These are phyloP conservation scores for Acleris holmiana DNA, from an alignment of 2,888 invertebrate genomes.

Conservation along the genomic window DNA sequence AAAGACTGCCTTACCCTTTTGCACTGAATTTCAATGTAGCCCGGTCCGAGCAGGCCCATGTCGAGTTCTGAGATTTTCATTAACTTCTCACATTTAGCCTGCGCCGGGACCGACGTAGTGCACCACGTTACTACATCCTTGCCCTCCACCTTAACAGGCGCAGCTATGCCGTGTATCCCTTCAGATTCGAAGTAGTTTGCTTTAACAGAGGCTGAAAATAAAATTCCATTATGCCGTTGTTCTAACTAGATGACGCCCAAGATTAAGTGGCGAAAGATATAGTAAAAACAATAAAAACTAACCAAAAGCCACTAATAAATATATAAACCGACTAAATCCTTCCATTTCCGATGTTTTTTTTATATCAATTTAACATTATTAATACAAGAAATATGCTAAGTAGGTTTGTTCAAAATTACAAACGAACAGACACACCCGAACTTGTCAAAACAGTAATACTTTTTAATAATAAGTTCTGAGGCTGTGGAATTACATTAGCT, in stretches of 20 bases:
- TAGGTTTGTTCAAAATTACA: slow-evolving; percentile 11
- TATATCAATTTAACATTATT: slow-evolving; percentile 25
- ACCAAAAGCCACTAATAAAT: slow-evolving; percentile 16
- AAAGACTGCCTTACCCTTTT: slow-evolving; percentile 79
- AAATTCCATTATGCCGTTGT: neutral
- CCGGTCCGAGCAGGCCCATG: slow-evolving; percentile 85
- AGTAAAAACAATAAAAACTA: slow-evolving; percentile 11
- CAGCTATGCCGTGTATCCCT: slow-evolving; percentile 39
- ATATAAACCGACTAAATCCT: slow-evolving; percentile 3
- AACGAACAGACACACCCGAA: slow-evolving; percentile 33
- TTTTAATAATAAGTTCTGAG: too few species aligned
- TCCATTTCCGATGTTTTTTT: slow-evolving; percentile 7
- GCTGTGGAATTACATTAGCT: too few species aligned
- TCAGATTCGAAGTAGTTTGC: slow-evolving; percentile 46
- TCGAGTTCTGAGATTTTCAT: slow-evolving; percentile 87
- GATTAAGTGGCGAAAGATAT: neutral
- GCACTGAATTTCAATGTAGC: slow-evolving; percentile 88
- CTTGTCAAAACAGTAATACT: slow-evolving; percentile 5
- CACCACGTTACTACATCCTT: slow-evolving; percentile 89
- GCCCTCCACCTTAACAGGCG: slow-evolving; percentile 59
- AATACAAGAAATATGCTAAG: neutral
- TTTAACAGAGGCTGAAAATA: slow-evolving; percentile 45
- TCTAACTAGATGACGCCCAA: slow-evolving; percentile 26
- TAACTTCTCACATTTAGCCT: slow-evolving; percentile 92
- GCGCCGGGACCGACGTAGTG: slow-evolving; percentile 90